phyloP scores from a whole-genome alignment of 2,113 vertebrate genomes.

The Ammodytes marinus region DNA sequence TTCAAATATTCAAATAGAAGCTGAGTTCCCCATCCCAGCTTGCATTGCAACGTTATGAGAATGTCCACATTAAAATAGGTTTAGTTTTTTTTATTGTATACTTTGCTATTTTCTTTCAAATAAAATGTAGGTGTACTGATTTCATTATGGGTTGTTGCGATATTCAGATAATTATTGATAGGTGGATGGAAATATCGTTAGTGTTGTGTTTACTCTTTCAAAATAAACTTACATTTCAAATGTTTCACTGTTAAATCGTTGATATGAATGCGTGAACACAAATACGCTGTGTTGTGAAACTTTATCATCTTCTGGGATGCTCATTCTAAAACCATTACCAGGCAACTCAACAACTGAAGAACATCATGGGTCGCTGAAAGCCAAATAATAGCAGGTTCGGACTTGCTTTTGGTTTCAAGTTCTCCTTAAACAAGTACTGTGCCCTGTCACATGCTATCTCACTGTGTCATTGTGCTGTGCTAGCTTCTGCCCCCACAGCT shows the following conservation, averaged over 20 bases:
- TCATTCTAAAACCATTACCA: not conserved
- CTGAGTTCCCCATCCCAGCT: too few relatives aligned
- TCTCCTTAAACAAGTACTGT: conserved; percentile 1
- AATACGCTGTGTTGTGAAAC: not conserved
- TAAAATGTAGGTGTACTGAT: too few relatives aligned
- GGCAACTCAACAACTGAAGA: not conserved
- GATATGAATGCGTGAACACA: not conserved
- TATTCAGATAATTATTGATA: too few relatives aligned
- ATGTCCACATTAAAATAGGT: too few relatives aligned
- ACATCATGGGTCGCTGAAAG: not conserved
- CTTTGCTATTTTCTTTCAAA: too few relatives aligned
- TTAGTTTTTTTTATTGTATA: too few relatives aligned
- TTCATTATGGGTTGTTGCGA: too few relatives aligned
- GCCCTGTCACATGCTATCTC: conserved; percentile 11
- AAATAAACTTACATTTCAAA: not conserved
- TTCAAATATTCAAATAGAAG: too few relatives aligned
- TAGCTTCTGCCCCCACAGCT: conserved; percentile 24
- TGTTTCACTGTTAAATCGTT: not conserved
- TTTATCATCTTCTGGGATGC: not conserved
- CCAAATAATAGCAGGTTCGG: not conserved
- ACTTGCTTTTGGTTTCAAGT: conserved; percentile 2
- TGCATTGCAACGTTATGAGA: too few relatives aligned
- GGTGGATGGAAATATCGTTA: too few relatives aligned
- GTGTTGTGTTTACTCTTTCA: too few relatives aligned
- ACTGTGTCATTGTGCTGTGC: conserved; percentile 35